phyloP scores from a whole-genome alignment of 2,888 invertebrate species.

The Cephus runcator region DNA sequence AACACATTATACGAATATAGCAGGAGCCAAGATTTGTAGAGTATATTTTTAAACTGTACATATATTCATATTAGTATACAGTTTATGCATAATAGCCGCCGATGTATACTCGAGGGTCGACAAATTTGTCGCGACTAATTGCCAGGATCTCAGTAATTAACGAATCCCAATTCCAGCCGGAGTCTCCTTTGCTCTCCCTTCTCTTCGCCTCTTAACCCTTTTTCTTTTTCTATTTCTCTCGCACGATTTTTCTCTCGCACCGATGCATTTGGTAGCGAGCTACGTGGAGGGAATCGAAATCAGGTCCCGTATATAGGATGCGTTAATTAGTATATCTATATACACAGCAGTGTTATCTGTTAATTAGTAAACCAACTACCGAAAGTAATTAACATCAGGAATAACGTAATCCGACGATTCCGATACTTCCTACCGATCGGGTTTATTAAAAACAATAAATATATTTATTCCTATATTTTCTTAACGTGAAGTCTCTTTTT shows the following conservation, averaged over 20 bases:
- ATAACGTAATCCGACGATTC: no score
- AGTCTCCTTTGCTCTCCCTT: not conserved
- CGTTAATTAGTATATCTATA: slow-evolving; percentile 15
- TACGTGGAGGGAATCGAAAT: slow-evolving; percentile 14
- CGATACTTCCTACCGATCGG: no score
- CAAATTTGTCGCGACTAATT: slow-evolving; percentile 20
- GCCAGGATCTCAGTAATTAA: slow-evolving; percentile 21
- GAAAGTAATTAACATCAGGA: no score
- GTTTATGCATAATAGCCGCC: no score
- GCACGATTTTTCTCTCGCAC: not conserved
- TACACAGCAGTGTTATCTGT: slow-evolving; percentile 2
- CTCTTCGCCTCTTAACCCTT: not conserved
- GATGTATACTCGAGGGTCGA: not conserved
- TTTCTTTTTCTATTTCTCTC: slow-evolving; percentile 4
- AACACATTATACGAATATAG: no score
- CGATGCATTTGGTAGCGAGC: not conserved
- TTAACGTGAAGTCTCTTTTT: no score
- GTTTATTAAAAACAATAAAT: no score
- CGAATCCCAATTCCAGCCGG: slow-evolving; percentile 9
- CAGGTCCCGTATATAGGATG: slow-evolving; percentile 1
- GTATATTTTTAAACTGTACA: no score
- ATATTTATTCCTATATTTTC: no score
- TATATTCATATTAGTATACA: no score
- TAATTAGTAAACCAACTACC: no score
- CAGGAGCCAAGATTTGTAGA: no score